Evolutionary conservation across 2,113 vertebrate species (phyloP), one percentile per base, ranked within the genome.

Genomic region (Colossoma macropomum): DNA sequence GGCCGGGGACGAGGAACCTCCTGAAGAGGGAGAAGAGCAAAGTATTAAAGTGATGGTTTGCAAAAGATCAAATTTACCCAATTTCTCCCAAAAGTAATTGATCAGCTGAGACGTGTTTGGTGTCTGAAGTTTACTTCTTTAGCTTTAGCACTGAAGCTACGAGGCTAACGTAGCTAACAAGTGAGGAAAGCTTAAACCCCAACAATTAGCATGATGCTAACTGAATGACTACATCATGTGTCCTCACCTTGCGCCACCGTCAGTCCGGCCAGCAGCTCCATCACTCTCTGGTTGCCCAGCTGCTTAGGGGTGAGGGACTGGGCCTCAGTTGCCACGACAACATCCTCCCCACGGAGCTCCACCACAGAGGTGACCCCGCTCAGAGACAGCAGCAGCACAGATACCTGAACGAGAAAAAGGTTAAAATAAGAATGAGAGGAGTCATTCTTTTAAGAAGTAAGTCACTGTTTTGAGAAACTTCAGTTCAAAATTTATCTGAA

Each of bases 361-460:
- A 96, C 3, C 23, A 94, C 94, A 48, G 95, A 94, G 66, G 93
- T 93, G 12, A 96, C 89, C 65, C 94, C 93, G 0, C 75, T 92
- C 90, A 98, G 90, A 85, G 94, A 91, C 89, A 99, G 74, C 75
- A 97, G 80, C 8, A 98, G 84, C 85, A 97, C 95, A 1, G 96
- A 98, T 4, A 96, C 95, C 98, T 99, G 90, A 0, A 89, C 72
- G 8, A 88, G 70, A 77, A 27, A 13, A 23, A 8, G 30, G 74
- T 89, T 75, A 12, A 7, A 17, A 21, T 56, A 56, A 88, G 10
- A 52, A 66, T 41, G 19, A 48, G 13, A 45, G 1, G 2, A 6
- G 28, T 41, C 7, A 56, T 28, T 54, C 30, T 32, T 23, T 38
- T 19, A 19, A 11, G n/a, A n/a, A n/a, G n/a, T n/a, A n/a, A n/a